Percentiles rank a stretch among this genome's conserved stretches.
These are phyloP conservation scores for Pterocles gutturalis DNA, from an alignment of 2,113 vertebrate genomes.

Conservation along the genomic window DNA sequence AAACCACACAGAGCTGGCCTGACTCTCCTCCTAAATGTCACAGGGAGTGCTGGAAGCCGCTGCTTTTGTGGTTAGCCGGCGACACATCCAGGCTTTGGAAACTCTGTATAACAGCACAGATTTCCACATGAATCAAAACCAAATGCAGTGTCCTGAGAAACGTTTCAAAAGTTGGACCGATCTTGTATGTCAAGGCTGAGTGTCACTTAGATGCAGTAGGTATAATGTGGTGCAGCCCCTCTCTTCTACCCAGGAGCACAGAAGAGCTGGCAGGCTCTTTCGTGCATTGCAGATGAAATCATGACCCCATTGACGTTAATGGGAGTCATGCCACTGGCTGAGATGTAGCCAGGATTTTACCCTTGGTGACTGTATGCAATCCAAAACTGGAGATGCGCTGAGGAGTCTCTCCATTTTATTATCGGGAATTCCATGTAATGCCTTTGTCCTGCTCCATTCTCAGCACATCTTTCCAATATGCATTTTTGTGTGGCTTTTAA, in stretches of 20 bases:
- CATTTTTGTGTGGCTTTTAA: slow-evolving; percentile 5
- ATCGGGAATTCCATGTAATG: background rate
- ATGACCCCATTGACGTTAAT: background rate
- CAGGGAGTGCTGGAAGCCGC: slow-evolving; percentile 1
- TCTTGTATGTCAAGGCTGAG: background rate
- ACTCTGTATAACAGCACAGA: background rate
- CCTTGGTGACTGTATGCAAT: background rate
- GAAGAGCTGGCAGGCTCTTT: background rate
- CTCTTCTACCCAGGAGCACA: background rate
- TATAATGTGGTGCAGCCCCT: background rate
- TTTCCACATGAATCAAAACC: slow-evolving; percentile 18
- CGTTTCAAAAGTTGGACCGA: background rate
- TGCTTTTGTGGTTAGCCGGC: background rate
- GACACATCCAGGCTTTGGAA: slow-evolving; percentile 37
- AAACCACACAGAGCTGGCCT: slow-evolving; percentile 31
- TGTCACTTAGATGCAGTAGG: background rate
- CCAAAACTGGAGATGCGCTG: background rate
- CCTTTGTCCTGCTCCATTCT: background rate
- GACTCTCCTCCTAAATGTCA: slow-evolving; percentile 46
- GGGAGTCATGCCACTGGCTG: background rate
- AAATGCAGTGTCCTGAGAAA: slow-evolving; percentile 15
- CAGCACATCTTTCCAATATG: background rate
- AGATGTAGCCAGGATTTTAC: background rate
- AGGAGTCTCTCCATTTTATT: background rate
- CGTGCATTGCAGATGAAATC: background rate